Evolutionary conservation across 2,888 invertebrate species (phyloP), one percentile per base, ranked within the genome.

Genomic region (Helleia helle): DNA sequence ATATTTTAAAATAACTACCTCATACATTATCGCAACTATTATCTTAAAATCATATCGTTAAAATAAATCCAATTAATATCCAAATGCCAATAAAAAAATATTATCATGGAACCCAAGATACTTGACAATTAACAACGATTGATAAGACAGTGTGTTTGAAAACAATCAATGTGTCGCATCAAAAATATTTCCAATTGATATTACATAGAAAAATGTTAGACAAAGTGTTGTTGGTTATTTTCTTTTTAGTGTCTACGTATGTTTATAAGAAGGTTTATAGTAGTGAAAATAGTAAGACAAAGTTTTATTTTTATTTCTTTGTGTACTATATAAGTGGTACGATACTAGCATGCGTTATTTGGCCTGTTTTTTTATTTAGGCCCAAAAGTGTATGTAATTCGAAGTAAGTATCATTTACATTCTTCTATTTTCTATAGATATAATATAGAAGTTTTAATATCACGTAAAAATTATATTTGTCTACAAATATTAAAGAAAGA

Each of bases 321-420:
- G 41, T 66, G 25, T 72, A 60, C 41, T 73, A 74, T 43, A 54
- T 68, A 3, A 39, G 47, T 11, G 55, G 60, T 3, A 61, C 60
- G 0, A 1, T 59, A 0, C 6, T 66, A 2, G 43, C 69, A 0
- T 55, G 50, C 36, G 43, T 72, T 1, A 46, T 72, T 18, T 71
- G 66, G 65, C 79, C 79, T 1, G 50, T 58, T n/a, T 76, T 72
- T 46, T 52, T 77, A 31, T 43, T 76, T 0, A 61, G 56, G 2
- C 75, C 77, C 1, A 70, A 51, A 49, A 63, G 67, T 53, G 71
- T 80, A 5, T 65, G 56, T 38, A 86, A 86, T 56, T 56, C 71
- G 11, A 64, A 63, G 86, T 86, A 59, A 77, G 81, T 80, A 40
- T 38, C n/a, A n/a, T n/a, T n/a, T n/a, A n/a, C n/a, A n/a, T n/a